Evolutionary conservation across 35 echinoderm and acorn worm species (phyloP).

Genomic region (Lytechinus variegatus): DNA sequence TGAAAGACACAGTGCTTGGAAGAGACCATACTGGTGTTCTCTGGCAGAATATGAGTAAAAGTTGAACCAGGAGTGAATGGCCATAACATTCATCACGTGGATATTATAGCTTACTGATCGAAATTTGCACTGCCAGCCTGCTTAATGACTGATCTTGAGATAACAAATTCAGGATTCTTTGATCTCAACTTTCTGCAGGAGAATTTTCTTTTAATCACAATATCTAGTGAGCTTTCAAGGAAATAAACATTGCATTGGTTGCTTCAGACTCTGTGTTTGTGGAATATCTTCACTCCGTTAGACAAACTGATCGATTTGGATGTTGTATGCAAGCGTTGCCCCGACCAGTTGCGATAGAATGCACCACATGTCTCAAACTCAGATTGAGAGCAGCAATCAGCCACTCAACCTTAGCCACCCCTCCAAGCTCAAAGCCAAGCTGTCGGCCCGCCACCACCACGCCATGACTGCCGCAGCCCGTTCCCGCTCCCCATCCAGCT

Average conservation of each 20-base stretch:
- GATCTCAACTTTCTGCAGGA: not conserved
- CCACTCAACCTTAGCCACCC: conserved; percentile 64
- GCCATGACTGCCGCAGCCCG: conserved; percentile 12
- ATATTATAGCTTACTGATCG: not conserved
- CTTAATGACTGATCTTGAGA: not conserved
- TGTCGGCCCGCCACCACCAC: conserved; percentile 47
- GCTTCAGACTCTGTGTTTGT: not conserved
- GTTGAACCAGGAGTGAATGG: not conserved
- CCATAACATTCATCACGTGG: not conserved
- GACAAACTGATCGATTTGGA: not conserved
- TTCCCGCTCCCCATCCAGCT: not conserved
- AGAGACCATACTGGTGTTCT: not conserved
- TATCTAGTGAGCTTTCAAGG: not conserved
- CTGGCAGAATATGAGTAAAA: conserved; percentile 30
- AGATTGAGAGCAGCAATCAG: conserved; percentile 62
- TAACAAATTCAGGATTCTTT: not conserved
- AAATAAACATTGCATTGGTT: not conserved
- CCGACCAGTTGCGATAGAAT: conserved; percentile 22
- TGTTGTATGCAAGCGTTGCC: not conserved
- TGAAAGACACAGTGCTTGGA: not conserved
- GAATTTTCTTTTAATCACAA: not conserved
- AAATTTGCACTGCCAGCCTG: not conserved
- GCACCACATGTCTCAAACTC: conserved; percentile 67
- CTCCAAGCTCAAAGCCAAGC: conserved; percentile 69
- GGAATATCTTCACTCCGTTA: not conserved